Evolutionary conservation across 2,113 vertebrate genomes (phyloP), one percentile per base, ranked within the genome.

Genomic region (Stomatorhinus ivindoensis): DNA sequence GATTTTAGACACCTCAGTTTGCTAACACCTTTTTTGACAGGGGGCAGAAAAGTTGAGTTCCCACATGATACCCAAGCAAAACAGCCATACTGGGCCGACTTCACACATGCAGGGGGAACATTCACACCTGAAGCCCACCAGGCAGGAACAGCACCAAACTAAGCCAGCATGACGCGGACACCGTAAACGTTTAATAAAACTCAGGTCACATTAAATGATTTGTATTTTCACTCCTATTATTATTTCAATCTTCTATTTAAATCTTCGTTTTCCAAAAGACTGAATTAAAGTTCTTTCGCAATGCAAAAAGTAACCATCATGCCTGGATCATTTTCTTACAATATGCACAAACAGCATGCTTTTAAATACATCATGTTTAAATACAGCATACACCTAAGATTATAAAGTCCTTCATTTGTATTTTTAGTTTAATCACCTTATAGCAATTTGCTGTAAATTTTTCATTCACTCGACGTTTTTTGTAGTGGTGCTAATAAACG

Each of bases 391-490:
- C 44, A 86, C 4, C 47, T 27, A 51, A 50, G 47, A 50, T 50
- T 31, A 86, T 48, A 86, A 50, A 86, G 39, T 86, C 84, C 27
- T 13, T 31, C 24, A 86, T 27, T n/a, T 46, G 47, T 15, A 53
- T 31, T 31, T 86, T 86, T 86, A 51, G 48, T 50, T 86, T 86
- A 35, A 51, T 86, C n/a, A 86, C 48, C 84, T 86, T 86, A 35
- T 35, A 86, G 35, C 84, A 48, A n/a, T 86, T 86, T 53, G 84
- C 84, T 86, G 84, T 51, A 27, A 35, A 51, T 27, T 48, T 51
- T 53, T 86, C 84, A 51, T 86, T 31, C 84, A 51, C 48, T 86
- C 11, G 11, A 51, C 31, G 47, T 35, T 86, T 48, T 86, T 86
- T 53, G 48, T 86, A 86, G 51, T 47, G 46, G 27, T 15, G 10